phyloP scores from a whole-genome alignment of 2,888 invertebrate genomes.

The Pedicia rivosa region DNA sequence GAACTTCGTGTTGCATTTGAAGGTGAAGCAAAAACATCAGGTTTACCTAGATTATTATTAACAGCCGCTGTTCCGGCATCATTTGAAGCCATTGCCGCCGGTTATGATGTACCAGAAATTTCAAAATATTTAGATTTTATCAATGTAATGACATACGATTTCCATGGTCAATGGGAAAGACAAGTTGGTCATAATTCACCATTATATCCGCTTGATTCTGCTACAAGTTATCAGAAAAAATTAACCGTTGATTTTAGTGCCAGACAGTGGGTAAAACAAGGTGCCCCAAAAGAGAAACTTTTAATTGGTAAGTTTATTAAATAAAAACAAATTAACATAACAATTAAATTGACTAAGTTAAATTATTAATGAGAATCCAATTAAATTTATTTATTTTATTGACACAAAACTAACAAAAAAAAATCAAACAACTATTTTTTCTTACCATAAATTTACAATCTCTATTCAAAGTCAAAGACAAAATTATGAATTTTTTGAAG shows the following conservation, averaged over 20 bases:
- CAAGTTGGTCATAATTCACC: slow-evolving; percentile 89
- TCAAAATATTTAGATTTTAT: slow-evolving; percentile 87
- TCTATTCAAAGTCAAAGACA: no score
- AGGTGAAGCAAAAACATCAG: slow-evolving; percentile 79
- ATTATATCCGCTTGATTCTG: slow-evolving; percentile 72
- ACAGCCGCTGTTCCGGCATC: slow-evolving; percentile 88
- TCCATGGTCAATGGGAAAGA: slow-evolving; percentile 89
- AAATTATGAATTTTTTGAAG: no score
- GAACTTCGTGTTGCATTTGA: slow-evolving; percentile 85
- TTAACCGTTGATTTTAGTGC: slow-evolving; percentile 84
- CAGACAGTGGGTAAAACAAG: slow-evolving; percentile 83
- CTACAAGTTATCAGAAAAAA: slow-evolving; percentile 84
- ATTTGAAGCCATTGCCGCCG: slow-evolving; percentile 85
- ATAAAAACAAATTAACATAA: no score
- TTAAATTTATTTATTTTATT: no score
- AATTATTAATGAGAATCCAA: no score
- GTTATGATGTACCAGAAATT: slow-evolving; percentile 86
- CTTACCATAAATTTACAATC: no score
- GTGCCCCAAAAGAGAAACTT: slow-evolving; percentile 84
- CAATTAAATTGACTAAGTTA: no score
- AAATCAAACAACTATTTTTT: no score
- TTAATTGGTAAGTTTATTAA: no score
- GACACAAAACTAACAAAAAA: no score
- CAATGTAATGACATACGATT: slow-evolving; percentile 91
- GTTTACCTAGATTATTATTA: slow-evolving; percentile 59